A percentile compares a stretch with the other conserved stretches of the same genome.
These are phyloP conservation scores for Hymenochirus boettgeri DNA, from an alignment of 2,113 vertebrate species.

Conservation along the genomic window DNA sequence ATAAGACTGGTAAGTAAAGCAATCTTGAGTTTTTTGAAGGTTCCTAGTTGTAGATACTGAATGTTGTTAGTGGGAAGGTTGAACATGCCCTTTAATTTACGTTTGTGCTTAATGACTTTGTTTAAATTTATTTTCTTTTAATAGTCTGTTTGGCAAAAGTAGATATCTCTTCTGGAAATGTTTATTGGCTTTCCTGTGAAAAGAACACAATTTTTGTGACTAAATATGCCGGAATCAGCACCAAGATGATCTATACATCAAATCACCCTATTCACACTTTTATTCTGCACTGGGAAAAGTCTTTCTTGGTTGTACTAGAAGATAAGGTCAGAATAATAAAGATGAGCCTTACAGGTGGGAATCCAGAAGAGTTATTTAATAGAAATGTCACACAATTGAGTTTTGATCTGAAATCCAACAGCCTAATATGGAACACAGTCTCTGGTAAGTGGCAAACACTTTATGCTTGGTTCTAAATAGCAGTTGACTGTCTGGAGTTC, in stretches of 20 bases:
- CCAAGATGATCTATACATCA: conserved; percentile 59
- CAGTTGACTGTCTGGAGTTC: no score
- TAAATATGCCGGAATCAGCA: conserved; percentile 26
- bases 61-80: no score
- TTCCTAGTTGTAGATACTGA: no score
- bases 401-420: conserved; percentile 68
- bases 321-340: conserved; percentile 58
- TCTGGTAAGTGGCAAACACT: conserved; percentile 64
- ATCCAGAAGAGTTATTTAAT: conserved; percentile 55
- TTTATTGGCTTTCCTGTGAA: conserved; percentile 80
- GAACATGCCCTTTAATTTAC: no score
- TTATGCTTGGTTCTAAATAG: no score
- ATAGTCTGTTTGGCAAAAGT: conserved; percentile 73
- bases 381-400: conserved; percentile 47
- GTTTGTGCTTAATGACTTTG: no score
- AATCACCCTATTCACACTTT: conserved; percentile 58
- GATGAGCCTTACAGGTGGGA: conserved; percentile 66
- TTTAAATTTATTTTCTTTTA: background rate
- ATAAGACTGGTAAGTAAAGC: no score
- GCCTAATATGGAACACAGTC: conserved; percentile 72
- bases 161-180: conserved; percentile 64
- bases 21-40: no score
- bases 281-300: conserved; percentile 72
- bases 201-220: conserved; percentile 62
- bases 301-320: conserved; percentile 70